A percentile compares a stretch with the other conserved stretches of the same genome.
These are phyloP conservation scores for Calycopis cecrops DNA, from an alignment of 1,140 invertebrate species.

Conservation along the genomic window DNA sequence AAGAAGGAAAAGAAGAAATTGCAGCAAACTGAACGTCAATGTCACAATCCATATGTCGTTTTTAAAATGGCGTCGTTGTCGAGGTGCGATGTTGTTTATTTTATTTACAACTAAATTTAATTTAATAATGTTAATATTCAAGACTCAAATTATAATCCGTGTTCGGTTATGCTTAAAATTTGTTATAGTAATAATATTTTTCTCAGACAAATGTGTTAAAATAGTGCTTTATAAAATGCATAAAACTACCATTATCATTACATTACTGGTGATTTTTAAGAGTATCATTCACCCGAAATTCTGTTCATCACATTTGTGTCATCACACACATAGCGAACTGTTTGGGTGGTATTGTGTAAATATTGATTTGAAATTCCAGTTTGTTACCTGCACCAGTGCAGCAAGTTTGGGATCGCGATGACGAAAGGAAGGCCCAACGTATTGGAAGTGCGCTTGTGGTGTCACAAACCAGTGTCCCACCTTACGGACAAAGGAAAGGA, in stretches of 20 bases:
- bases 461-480: constrained; percentile 91
- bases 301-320: too few relatives aligned
- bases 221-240: too few relatives aligned
- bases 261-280: too few relatives aligned
- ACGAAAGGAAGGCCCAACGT: constrained; percentile 83
- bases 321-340: background rate
- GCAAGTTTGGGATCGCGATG: constrained; percentile 90
- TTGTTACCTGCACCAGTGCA: constrained; percentile 90
- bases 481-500: constrained; percentile 95
- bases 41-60: background rate
- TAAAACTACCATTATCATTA: too few relatives aligned
- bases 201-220: too few relatives aligned
- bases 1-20: background rate
- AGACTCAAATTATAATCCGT: too few relatives aligned
- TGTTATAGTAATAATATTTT: too few relatives aligned
- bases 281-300: too few relatives aligned
- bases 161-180: too few relatives aligned
- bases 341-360: background rate
- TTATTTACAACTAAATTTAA: constrained; percentile 3
- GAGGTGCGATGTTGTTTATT: constrained; percentile 43
- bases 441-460: constrained; percentile 85
- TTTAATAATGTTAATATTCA: background rate
- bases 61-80: constrained; percentile 66
- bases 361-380: constrained; percentile 63
- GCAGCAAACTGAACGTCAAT: background rate